These are phyloP conservation scores for Melanostoma mellinum DNA, from an alignment of 2,888 invertebrate genomes.

Conservation along the genomic window DNA sequence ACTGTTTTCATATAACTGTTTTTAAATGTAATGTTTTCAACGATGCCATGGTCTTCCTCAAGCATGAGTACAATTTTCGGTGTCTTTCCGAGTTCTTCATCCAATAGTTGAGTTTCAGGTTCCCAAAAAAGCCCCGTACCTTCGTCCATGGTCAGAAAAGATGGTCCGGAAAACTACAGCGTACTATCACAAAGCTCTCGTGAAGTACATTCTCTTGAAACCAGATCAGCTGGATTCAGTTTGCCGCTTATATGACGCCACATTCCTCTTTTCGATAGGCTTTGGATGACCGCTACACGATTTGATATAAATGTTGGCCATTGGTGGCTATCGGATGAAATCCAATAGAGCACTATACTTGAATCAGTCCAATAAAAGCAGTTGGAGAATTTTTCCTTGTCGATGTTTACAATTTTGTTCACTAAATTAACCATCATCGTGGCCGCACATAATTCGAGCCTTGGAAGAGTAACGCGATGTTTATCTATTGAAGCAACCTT, in stretches of 20 bases:
- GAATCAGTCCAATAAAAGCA: constrained; percentile 20
- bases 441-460: constrained; percentile 14
- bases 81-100: not conserved
- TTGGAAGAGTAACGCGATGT: constrained; percentile 4
- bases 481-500: constrained; percentile 32
- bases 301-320: constrained; percentile 13
- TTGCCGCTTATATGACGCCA: not conserved
- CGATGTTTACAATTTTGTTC: constrained; percentile 2
- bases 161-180: not conserved
- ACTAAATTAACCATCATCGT: constrained; percentile 13
- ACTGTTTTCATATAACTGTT: not conserved
- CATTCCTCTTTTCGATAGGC: not conserved
- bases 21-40: constrained; percentile 1
- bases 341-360: constrained; percentile 16
- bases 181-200: not conserved
- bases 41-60: not conserved
- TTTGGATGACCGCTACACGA: constrained; percentile 13
- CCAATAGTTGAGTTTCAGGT: not conserved
- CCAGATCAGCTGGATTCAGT: not conserved
- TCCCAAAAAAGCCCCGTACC: not conserved
- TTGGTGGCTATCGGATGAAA: not conserved
- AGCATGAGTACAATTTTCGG: not conserved
- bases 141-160: not conserved
- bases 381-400: not conserved
- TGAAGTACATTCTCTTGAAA: not conserved